Percentiles rank a stretch among this genome's conserved stretches.
phyloP scores from a whole-genome alignment of 2,888 invertebrate species.

The Cremastobaeus sp. region DNA sequence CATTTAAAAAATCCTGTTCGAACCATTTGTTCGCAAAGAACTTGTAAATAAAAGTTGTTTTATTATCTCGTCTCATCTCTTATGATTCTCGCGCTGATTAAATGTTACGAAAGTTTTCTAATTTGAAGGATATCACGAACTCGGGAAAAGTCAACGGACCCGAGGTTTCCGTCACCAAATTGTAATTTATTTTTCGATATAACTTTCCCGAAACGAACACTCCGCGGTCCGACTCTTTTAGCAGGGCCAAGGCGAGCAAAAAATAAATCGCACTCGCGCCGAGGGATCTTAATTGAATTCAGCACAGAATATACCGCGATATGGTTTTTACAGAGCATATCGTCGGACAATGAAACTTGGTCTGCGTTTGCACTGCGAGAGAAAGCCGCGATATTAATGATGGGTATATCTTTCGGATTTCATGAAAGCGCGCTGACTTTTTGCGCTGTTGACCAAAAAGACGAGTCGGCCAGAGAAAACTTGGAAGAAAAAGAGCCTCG shows the following conservation, averaged over 20 bases:
- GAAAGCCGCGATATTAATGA: slow-evolving; percentile 46
- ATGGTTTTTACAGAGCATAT: slow-evolving; percentile 33
- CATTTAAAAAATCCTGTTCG: background rate
- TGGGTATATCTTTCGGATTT: slow-evolving; percentile 35
- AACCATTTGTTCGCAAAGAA: background rate
- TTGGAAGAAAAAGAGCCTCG: background rate
- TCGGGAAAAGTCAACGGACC: slow-evolving; percentile 6
- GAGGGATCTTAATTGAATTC: slow-evolving; percentile 35
- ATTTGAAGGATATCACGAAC: slow-evolving; percentile 20
- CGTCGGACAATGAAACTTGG: slow-evolving; percentile 38
- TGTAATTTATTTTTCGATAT: slow-evolving; percentile 33
- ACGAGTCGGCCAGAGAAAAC: background rate
- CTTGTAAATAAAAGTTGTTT: slow-evolving; percentile 12
- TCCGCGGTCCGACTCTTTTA: background rate
- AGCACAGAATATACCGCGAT: slow-evolving; percentile 6
- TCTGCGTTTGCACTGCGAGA: slow-evolving; percentile 22
- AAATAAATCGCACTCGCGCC: slow-evolving; percentile 5
- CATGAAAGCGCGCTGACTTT: slow-evolving; percentile 29
- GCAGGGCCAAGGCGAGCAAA: background rate
- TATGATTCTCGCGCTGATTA: slow-evolving; percentile 29
- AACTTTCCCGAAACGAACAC: slow-evolving; percentile 13
- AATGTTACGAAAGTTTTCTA: slow-evolving; percentile 43
- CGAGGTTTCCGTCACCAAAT: background rate
- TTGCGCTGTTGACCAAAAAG: slow-evolving; percentile 12
- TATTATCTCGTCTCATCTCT: slow-evolving; percentile 1